These are phyloP conservation scores for Chascanopsetta lugubris DNA, from an alignment of 2,113 vertebrate genomes.

Conservation along the genomic window DNA sequence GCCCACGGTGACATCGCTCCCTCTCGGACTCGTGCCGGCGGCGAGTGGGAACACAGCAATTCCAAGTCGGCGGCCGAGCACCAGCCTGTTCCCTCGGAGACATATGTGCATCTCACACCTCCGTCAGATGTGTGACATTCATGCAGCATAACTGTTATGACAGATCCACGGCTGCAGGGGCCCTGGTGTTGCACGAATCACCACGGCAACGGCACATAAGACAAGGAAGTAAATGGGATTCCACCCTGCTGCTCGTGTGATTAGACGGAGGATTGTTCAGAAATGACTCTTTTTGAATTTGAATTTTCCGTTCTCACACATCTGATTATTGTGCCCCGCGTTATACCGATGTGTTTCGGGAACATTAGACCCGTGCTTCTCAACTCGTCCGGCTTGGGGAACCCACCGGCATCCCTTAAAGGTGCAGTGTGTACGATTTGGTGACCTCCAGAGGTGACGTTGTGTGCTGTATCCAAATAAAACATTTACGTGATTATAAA, in stretches of 20 bases:
- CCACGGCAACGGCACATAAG: slow-evolving; percentile 15
- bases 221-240: slow-evolving; percentile 7
- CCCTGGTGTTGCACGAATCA: slow-evolving; percentile 44
- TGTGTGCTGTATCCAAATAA: no score
- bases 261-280: not conserved
- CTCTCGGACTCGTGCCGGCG: slow-evolving; percentile 19
- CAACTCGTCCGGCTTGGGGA: no score
- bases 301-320: no score
- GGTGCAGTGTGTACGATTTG: no score
- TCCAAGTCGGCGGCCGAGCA: slow-evolving; percentile 32
- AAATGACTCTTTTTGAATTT: not conserved
- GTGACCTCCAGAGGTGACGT: no score
- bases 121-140: slow-evolving; percentile 62
- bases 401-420: no score
- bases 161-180: slow-evolving; percentile 42
- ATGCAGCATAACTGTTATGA: slow-evolving; percentile 61
- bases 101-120: slow-evolving; percentile 65
- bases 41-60: slow-evolving; percentile 40
- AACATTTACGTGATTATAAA: no score
- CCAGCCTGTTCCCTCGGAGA: slow-evolving; percentile 36
- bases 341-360: no score
- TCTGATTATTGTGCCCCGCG: no score
- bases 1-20: slow-evolving; percentile 14
- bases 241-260: slow-evolving; percentile 12
- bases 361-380: no score